These are phyloP conservation scores for Pristionchus maxplancki DNA, from an alignment of 2,888 invertebrate species.

Conservation along the genomic window DNA sequence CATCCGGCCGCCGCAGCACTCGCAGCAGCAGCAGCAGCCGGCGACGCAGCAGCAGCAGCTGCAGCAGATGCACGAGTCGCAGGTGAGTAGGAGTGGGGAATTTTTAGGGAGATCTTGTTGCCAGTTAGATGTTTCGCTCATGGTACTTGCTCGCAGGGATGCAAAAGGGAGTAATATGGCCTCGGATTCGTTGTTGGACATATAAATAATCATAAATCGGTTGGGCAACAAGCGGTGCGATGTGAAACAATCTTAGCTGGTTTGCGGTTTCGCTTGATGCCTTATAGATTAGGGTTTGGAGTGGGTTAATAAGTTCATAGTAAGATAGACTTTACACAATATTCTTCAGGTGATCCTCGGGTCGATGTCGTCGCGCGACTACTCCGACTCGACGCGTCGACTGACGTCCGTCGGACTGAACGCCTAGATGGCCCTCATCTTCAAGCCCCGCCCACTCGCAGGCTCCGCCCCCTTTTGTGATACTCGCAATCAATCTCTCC, in stretches of 20 bases:
- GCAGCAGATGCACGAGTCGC: constrained; percentile 39
- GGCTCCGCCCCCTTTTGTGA: not conserved
- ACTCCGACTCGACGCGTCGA: constrained; percentile 46
- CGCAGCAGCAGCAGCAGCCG: not conserved
- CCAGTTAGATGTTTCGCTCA: not conserved
- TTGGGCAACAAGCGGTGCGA: too few species aligned
- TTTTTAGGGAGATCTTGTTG: not conserved
- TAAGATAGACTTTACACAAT: not conserved
- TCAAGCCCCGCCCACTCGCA: constrained; percentile 8
- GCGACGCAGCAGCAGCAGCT: not conserved
- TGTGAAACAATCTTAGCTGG: too few species aligned
- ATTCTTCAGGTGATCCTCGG: constrained; percentile 45
- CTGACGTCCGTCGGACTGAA: constrained; percentile 35
- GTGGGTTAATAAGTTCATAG: too few species aligned
- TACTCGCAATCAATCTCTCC: not conserved
- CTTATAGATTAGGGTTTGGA: too few species aligned
- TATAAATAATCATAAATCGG: too few species aligned
- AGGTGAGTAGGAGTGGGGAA: not conserved
- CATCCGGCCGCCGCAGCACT: not conserved
- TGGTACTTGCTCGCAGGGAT: too few species aligned
- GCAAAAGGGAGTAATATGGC: too few species aligned
- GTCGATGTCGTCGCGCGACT: constrained; percentile 48
- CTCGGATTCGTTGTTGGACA: too few species aligned
- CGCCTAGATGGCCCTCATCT: constrained; percentile 2
- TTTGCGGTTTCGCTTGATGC: too few species aligned